These are phyloP conservation scores for Emberiza fucata DNA, from an alignment of 2,113 vertebrate species.

Conservation along the genomic window DNA sequence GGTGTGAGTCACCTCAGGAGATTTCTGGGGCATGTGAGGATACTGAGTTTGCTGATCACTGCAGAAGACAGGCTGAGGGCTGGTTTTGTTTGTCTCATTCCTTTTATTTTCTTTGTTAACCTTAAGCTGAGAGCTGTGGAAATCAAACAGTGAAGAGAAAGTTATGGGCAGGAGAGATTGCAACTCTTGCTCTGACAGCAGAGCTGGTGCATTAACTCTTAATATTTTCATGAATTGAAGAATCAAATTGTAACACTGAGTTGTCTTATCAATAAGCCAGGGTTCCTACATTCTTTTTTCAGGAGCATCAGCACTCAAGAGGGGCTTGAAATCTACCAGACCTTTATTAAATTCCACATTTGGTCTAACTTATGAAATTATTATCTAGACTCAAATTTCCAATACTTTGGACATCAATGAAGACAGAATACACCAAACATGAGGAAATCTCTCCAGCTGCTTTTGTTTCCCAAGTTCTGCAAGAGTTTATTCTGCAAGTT, in stretches of 20 bases:
- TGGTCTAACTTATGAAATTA: background rate
- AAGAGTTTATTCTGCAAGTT: background rate
- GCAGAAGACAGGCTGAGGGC: background rate
- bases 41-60: background rate
- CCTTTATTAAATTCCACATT: background rate
- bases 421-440: background rate
- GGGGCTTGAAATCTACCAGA: background rate
- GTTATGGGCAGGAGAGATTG: background rate
- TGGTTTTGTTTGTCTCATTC: background rate
- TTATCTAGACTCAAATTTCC: background rate
- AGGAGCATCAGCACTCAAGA: background rate
- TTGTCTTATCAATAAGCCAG: background rate
- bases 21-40: background rate
- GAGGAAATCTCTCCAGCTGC: background rate
- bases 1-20: background rate
- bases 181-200: background rate
- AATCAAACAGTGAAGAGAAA: background rate
- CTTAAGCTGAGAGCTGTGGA: background rate
- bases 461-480: background rate
- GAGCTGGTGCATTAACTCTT: background rate
- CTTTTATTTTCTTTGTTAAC: background rate
- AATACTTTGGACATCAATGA: background rate
- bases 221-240: background rate
- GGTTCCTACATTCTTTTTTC: background rate
- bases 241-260: background rate